A percentile compares a stretch with the other conserved stretches of the same genome.
Conservation (phyloP, 2,797 vertebrate species). For the Sebastolobus altivelis region DNA sequence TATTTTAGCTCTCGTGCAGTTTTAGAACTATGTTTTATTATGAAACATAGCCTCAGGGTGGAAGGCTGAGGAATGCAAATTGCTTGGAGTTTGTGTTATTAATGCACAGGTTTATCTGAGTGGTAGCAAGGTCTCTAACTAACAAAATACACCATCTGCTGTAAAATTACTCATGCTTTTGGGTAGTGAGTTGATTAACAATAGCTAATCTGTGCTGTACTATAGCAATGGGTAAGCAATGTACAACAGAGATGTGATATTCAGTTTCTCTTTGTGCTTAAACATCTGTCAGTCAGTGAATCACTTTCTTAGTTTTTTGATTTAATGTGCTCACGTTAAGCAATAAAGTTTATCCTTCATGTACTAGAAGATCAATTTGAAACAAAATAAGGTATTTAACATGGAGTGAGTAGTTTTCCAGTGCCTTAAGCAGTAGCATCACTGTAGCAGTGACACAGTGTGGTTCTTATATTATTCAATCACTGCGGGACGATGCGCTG, state of each 20-base stretch:
- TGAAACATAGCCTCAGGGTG: conserved; percentile 13
- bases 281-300: conserved; percentile 3
- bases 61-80: conserved; percentile 33
- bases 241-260: background rate
- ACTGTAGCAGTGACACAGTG: conserved; percentile 39
- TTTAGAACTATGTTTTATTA: conserved; percentile 14
- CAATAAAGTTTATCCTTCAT: background rate
- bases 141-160: conserved; percentile 13
- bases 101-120: conserved; percentile 30
- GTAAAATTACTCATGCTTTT: background rate
- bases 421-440: conserved; percentile 39
- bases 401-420: conserved; percentile 14
- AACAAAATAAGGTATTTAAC: conserved; percentile 5
- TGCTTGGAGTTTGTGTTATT: conserved; percentile 33
- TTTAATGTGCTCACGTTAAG: background rate
- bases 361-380: background rate
- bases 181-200: background rate
- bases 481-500: conserved; percentile 47
- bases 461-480: conserved; percentile 60
- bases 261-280: background rate
- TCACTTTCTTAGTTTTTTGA: background rate
- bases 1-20: conserved; percentile 11
- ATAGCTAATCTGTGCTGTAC: background rate
- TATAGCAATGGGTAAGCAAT: background rate
- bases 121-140: conserved; percentile 1